phyloP scores from a whole-genome alignment of 1,140 invertebrate species.

The Drosophila trapezifrons region DNA sequence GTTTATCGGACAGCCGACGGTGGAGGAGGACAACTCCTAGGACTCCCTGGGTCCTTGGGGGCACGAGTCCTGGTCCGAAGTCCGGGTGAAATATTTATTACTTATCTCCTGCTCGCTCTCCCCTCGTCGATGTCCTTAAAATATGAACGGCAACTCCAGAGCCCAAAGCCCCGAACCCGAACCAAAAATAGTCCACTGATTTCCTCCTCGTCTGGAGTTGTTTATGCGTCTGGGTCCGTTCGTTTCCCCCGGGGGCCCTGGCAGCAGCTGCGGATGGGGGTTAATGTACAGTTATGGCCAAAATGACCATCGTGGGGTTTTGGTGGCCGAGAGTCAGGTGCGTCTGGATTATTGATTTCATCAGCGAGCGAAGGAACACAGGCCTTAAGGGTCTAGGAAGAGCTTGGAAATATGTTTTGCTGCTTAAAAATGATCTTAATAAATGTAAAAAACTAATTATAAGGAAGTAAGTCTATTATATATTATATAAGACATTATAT shows the following conservation, averaged over 20 bases:
- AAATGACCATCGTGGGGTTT: conserved; percentile 38
- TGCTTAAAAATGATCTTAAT: no score
- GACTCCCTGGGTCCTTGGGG: conserved; percentile 15
- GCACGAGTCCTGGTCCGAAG: conserved; percentile 35
- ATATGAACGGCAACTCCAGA: conserved; percentile 36
- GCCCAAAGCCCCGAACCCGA: neutral
- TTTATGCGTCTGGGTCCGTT: conserved; percentile 66
- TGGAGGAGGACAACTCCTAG: neutral
- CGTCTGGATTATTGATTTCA: conserved; percentile 45
- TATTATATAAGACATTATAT: no score
- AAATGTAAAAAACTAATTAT: no score
- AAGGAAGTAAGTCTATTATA: no score
- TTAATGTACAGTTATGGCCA: conserved; percentile 55
- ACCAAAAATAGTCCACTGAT: conserved; percentile 52
- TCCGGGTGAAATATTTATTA: conserved; percentile 68
- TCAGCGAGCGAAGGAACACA: no score
- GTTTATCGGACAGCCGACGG: conserved; percentile 31
- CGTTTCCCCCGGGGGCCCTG: conserved; percentile 17
- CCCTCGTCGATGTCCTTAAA: conserved; percentile 42
- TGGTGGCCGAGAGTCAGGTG: conserved; percentile 29
- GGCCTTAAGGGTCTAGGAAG: no score
- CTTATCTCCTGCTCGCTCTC: conserved; percentile 40
- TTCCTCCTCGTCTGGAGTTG: conserved; percentile 50
- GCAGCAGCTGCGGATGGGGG: conserved; percentile 18
- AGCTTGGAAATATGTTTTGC: no score